These are phyloP conservation scores for Oppia nitens DNA, from an alignment of 1,140 invertebrate species.

Conservation along the genomic window DNA sequence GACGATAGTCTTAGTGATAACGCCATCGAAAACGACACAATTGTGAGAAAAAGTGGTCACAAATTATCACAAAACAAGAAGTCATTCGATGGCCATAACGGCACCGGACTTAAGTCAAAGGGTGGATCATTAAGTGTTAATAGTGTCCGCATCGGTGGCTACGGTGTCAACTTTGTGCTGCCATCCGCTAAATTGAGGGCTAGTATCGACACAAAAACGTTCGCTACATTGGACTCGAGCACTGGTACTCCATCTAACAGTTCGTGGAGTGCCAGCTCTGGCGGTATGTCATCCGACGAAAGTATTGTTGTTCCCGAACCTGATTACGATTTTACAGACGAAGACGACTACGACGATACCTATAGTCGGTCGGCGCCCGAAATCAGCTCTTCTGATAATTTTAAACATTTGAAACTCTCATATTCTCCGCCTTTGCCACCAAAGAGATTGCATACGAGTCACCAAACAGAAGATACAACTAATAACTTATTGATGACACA, in stretches of 20 bases:
- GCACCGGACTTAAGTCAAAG: background rate
- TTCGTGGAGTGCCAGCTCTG: background rate
- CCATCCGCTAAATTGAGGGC: background rate
- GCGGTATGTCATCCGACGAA: background rate
- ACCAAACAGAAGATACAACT: background rate
- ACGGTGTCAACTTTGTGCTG: background rate
- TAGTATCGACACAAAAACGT: background rate
- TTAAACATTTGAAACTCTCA: constrained; percentile 8
- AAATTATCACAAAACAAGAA: background rate
- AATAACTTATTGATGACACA: constrained; percentile 7
- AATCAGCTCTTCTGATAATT: background rate
- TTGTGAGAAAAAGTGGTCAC: background rate
- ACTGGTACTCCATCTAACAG: background rate
- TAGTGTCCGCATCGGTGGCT: constrained; percentile 7
- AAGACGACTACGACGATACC: background rate
- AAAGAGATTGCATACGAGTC: constrained; percentile 7
- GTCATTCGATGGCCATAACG: background rate
- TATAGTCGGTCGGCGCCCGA: background rate
- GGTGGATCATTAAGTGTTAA: background rate
- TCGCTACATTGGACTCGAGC: background rate
- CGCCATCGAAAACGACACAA: constrained; percentile 26
- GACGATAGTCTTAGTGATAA: constrained; percentile 36
- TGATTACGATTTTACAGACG: constrained; percentile 17
- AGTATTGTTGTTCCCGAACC: constrained; percentile 17
- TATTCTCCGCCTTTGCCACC: background rate